Conservation (phyloP, 2,888 invertebrate genomes). For the Saturnia pavonia region DNA sequence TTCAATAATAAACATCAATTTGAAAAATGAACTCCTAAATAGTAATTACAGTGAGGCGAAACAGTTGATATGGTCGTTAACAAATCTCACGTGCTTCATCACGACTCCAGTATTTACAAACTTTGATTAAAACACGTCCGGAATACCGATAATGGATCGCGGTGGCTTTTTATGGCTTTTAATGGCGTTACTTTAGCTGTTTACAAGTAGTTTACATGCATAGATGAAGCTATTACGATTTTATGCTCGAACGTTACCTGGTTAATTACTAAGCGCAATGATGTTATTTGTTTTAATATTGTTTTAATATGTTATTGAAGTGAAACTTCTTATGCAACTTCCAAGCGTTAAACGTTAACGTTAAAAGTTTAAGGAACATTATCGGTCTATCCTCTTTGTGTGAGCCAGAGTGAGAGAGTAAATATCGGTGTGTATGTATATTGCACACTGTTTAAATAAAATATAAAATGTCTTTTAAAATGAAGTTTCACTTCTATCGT, state of each 20-base stretch:
- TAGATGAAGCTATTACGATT: constrained; percentile 15
- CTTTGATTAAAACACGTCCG: constrained; percentile 40
- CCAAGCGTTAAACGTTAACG: too few relatives aligned
- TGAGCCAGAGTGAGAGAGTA: too few relatives aligned
- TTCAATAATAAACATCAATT: too few relatives aligned
- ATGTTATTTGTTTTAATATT: not conserved
- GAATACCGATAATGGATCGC: constrained; percentile 34
- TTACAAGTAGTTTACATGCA: constrained; percentile 17
- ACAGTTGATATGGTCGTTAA: not conserved
- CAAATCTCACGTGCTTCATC: constrained; percentile 45
- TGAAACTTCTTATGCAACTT: too few relatives aligned
- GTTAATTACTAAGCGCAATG: not conserved
- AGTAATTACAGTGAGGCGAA: not conserved
- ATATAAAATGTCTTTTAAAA: too few relatives aligned
- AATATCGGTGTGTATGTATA: too few relatives aligned
- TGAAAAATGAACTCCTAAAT: too few relatives aligned
- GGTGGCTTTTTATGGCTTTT: constrained; percentile 26
- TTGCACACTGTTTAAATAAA: too few relatives aligned
- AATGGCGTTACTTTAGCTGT: constrained; percentile 15
- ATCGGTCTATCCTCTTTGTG: too few relatives aligned
- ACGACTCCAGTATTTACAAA: constrained; percentile 49
- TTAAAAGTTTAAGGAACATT: too few relatives aligned
- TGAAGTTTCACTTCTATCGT: too few relatives aligned
- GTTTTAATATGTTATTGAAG: not conserved
- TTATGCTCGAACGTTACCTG: constrained; percentile 13